These are phyloP conservation scores for Rhinichthys osculus DNA, from an alignment of 2,797 vertebrate genomes.

Conservation along the genomic window DNA sequence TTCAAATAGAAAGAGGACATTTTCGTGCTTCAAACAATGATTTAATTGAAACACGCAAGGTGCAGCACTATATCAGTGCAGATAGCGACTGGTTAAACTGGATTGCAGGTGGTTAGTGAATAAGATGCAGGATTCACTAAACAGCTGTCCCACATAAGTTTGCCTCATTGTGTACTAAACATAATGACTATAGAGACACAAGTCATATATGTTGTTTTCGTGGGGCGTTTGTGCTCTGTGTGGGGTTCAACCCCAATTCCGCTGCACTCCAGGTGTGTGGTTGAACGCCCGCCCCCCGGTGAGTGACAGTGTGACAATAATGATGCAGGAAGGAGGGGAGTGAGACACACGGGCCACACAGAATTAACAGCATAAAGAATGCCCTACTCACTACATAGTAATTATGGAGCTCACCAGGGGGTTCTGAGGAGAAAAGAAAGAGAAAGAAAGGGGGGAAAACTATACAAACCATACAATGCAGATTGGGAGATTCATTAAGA, in stretches of 20 bases:
- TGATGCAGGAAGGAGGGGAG: slow-evolving; percentile 66
- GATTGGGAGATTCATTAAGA: slow-evolving; percentile 65
- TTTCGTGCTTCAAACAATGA: neutral
- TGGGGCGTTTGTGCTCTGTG: slow-evolving; percentile 37
- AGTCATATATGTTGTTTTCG: slow-evolving; percentile 54
- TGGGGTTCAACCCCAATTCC: slow-evolving; percentile 51
- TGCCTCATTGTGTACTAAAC: slow-evolving; percentile 36
- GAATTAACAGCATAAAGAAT: slow-evolving; percentile 58
- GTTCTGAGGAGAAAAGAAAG: slow-evolving; percentile 51
- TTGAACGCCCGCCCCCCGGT: slow-evolving; percentile 46
- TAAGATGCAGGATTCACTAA: slow-evolving; percentile 18
- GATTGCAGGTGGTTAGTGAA: slow-evolving; percentile 29
- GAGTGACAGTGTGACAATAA: slow-evolving; percentile 61
- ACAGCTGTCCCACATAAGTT: slow-evolving; percentile 29
- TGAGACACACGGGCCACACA: slow-evolving; percentile 54
- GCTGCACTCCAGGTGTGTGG: slow-evolving; percentile 55
- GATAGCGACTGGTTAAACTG: slow-evolving; percentile 1
- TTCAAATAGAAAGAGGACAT: neutral
- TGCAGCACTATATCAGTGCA: neutral
- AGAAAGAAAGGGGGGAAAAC: slow-evolving; percentile 49
- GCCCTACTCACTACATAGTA: slow-evolving; percentile 56
- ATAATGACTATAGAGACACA: slow-evolving; percentile 29
- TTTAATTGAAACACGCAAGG: neutral
- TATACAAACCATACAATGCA: slow-evolving; percentile 61
- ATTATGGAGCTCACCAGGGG: slow-evolving; percentile 59